A percentile compares a stretch with the other conserved stretches of the same genome.
These are phyloP conservation scores for Sussaba pulchella DNA, from an alignment of 2,888 invertebrate genomes.

Conservation along the genomic window DNA sequence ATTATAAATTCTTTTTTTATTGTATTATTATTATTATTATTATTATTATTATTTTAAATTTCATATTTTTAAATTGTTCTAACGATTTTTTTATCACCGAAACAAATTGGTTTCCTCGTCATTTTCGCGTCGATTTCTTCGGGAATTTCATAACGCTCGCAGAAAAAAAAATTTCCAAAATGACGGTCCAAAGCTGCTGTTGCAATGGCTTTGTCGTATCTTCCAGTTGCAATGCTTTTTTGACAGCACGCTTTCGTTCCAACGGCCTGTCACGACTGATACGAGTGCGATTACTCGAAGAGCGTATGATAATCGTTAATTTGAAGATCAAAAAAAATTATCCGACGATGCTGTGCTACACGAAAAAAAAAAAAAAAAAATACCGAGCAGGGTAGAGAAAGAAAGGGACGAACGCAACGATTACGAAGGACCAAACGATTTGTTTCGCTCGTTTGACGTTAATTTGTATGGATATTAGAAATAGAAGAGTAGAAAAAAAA, in stretches of 20 bases:
- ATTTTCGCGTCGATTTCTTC: conserved; percentile 18
- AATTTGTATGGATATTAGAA: conserved; percentile 35
- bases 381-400: conserved; percentile 1
- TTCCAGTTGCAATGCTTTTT: conserved; percentile 1
- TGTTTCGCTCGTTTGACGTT: conserved; percentile 45
- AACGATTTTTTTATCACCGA: conserved; percentile 49
- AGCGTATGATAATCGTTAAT: too few relatives aligned
- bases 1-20: conserved; percentile 37
- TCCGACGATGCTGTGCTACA: neutral
- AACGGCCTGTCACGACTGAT: conserved; percentile 2
- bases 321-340: neutral
- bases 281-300: neutral
- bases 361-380: conserved; percentile 6
- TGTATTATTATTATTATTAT: conserved; percentile 35
- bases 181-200: neutral
- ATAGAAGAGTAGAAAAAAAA: conserved; percentile 5
- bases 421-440: conserved; percentile 54
- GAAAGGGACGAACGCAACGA: conserved; percentile 28
- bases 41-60: conserved; percentile 9
- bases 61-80: conserved; percentile 50
- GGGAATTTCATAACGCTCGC: too few relatives aligned
- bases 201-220: neutral
- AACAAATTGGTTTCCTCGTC: conserved; percentile 62
- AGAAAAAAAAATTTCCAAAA: conserved; percentile 11
- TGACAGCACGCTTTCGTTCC: neutral